Evolutionary conservation across 2,797 vertebrate species (phyloP), one percentile per base, ranked within the genome.

Genomic region (Sciaenops ocellatus): DNA sequence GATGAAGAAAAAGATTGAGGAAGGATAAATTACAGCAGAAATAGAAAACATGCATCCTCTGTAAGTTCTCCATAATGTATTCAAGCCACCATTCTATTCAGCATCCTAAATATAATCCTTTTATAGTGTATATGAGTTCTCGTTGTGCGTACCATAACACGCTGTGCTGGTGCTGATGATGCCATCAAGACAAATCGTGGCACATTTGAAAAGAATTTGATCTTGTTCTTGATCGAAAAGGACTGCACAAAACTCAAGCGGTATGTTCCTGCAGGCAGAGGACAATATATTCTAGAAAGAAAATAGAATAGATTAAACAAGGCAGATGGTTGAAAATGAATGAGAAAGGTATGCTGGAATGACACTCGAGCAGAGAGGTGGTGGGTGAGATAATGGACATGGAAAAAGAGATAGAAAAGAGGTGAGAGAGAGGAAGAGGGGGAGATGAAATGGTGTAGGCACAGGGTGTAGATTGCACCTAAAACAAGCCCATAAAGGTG

Each of bases 361-460:
- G 81, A 78, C 87, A 84, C 87, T 90, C 28, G n/a, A 87, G 79
- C 74, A 55, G 69, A 80, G 83, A 86, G 83, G 71, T 80, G 83
- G 78, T 79, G 84, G 83, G 80, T 80, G 83, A 80, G 80, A 85
- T 90, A 87, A 91, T 87, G 85, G 78, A 85, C 78, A 42, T 64
- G 62, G 63, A 69, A 78, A 85, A 87, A 82, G 85, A 85, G 84
- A 57, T 61, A 70, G 71, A 83, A 70, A 85, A 84, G 77, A 85
- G 65, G 41, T 76, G 44, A 74, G 68, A 69, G 51, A 22, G 52
- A 69, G 41, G 30, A 47, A 82, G 46, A 77, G 59, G 69, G 52
- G 74, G 69, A 76, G 69, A 83, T 74, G 17, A 80, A 83, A 86
- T 66, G 46, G 76, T 83, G 80, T 71, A 69, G 85, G 82, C 77